phyloP scores from a whole-genome alignment of 2,797 vertebrate species.

The Galagoides demidoff region DNA sequence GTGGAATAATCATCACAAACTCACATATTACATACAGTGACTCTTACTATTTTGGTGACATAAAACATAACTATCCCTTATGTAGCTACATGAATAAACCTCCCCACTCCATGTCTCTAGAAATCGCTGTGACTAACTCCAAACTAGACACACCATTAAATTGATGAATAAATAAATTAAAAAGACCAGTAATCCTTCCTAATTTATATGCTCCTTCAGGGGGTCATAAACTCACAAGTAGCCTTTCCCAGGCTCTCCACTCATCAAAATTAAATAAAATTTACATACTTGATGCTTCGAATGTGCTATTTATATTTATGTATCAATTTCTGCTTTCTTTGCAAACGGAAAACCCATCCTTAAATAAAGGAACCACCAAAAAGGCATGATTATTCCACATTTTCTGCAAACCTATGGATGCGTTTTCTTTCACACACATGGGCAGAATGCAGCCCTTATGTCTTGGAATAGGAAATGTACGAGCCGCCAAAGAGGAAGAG shows the following conservation, averaged over 20 bases:
- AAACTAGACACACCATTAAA: conserved; percentile 70
- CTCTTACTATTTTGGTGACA: neutral
- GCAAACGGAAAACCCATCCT: neutral
- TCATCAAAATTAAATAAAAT: conserved; percentile 67
- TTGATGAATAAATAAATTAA: conserved; percentile 69
- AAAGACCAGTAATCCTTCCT: conserved; percentile 53
- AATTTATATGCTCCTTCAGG: conserved; percentile 75
- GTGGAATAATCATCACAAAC: conserved; percentile 60
- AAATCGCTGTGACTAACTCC: conserved; percentile 63
- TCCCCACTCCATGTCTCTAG: conserved; percentile 49
- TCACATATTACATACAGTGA: neutral
- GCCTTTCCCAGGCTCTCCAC: conserved; percentile 36
- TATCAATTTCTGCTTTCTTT: conserved; percentile 48
- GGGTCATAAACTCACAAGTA: conserved; percentile 64
- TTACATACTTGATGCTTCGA: neutral
- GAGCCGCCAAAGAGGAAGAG: neutral
- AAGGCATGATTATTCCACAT: neutral
- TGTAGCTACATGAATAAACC: conserved; percentile 59
- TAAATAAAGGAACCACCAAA: conserved; percentile 54
- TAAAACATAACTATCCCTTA: conserved; percentile 62
- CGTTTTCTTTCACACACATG: neutral
- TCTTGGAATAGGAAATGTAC: neutral
- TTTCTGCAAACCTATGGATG: neutral
- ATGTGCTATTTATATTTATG: conserved; percentile 62
- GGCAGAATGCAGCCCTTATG: neutral